These are phyloP conservation scores for Mimas tiliae DNA, from an alignment of 2,888 invertebrate species.

Conservation along the genomic window DNA sequence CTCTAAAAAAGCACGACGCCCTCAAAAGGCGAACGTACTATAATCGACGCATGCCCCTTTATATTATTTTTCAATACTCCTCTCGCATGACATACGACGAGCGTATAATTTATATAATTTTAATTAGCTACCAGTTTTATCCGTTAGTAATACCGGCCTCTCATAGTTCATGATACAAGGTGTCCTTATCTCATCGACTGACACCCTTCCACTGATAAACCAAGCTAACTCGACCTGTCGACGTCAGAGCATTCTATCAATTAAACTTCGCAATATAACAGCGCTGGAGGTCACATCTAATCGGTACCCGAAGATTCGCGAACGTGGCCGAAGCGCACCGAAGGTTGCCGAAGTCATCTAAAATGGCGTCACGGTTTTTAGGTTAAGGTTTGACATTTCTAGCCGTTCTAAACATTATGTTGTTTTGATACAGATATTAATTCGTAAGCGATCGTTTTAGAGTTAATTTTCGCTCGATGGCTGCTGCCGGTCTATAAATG, in stretches of 20 bases:
- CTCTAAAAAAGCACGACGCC: neutral
- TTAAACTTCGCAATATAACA: constrained; percentile 26
- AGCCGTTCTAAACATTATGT: constrained; percentile 57
- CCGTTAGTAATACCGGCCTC: constrained; percentile 51
- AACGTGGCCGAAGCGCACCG: constrained; percentile 58
- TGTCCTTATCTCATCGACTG: constrained; percentile 66
- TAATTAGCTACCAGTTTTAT: constrained; percentile 39
- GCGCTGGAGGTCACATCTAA: constrained; percentile 50
- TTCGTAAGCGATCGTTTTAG: constrained; percentile 38
- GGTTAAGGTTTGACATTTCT: constrained; percentile 84
- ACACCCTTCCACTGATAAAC: constrained; percentile 57
- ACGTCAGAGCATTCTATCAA: constrained; percentile 25
- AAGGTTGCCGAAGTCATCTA: constrained; percentile 65
- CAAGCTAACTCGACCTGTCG: constrained; percentile 52
- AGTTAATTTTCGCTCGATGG: constrained; percentile 51
- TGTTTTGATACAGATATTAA: constrained; percentile 41
- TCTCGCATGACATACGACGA: constrained; percentile 2
- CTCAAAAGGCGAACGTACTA: neutral
- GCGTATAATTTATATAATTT: constrained; percentile 24
- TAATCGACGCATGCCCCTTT: neutral
- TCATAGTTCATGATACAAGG: constrained; percentile 68
- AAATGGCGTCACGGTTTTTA: constrained; percentile 82
- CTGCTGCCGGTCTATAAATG: constrained; percentile 55
- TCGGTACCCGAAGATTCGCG: constrained; percentile 48
- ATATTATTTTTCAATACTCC: constrained; percentile 16